These are phyloP conservation scores for Volucella inflata DNA, from an alignment of 2,888 invertebrate genomes.

Conservation along the genomic window DNA sequence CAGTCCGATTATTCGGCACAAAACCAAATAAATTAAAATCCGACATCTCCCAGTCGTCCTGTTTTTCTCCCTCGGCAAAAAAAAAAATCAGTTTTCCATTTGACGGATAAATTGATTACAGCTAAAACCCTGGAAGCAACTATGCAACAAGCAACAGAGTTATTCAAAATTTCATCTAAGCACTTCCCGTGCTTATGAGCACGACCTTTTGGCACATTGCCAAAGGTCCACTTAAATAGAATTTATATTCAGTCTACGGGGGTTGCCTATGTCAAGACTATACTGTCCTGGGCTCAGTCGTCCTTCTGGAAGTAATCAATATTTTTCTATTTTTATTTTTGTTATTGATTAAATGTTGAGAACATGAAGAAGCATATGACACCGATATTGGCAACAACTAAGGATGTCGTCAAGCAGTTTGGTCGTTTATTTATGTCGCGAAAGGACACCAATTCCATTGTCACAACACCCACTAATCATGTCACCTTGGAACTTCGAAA, in stretches of 20 bases:
- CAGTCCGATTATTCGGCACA: background rate
- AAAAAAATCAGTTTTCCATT: background rate
- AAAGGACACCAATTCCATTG: background rate
- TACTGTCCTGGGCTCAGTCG: background rate
- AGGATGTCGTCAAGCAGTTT: slow-evolving; percentile 5
- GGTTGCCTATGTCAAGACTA: background rate
- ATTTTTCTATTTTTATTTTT: slow-evolving; percentile 5
- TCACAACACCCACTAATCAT: background rate
- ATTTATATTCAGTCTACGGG: slow-evolving; percentile 21
- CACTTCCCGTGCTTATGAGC: slow-evolving; percentile 1
- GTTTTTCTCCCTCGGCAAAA: background rate
- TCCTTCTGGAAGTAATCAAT: slow-evolving; percentile 17
- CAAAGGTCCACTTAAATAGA: slow-evolving; percentile 21
- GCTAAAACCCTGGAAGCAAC: slow-evolving; percentile 14
- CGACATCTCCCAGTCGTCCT: background rate
- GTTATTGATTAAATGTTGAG: slow-evolving; percentile 14
- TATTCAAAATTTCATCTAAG: background rate
- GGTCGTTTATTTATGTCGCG: background rate
- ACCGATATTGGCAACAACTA: slow-evolving; percentile 21
- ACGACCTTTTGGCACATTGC: slow-evolving; percentile 23
- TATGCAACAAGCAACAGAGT: background rate
- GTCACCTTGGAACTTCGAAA: background rate
- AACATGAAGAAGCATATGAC: slow-evolving; percentile 22
- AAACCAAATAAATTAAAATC: slow-evolving; percentile 16
- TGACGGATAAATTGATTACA: slow-evolving; percentile 18